phyloP scores from a whole-genome alignment of 2,888 invertebrate species.

The Cephus nigrinus region DNA sequence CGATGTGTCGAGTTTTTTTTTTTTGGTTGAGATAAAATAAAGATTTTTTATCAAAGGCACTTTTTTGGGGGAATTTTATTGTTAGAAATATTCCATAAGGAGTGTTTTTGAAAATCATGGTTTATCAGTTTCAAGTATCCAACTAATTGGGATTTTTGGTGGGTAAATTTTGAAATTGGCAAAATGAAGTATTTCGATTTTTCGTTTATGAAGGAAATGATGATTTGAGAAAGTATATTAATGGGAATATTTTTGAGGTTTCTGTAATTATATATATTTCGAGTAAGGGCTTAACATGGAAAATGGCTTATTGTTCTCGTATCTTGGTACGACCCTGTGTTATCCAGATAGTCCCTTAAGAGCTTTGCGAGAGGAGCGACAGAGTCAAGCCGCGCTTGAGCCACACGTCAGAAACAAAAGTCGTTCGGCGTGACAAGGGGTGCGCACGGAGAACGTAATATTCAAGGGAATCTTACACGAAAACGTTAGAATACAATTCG shows the following conservation, averaged over 20 bases:
- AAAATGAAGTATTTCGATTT: conserved; percentile 4
- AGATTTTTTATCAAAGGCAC: not conserved
- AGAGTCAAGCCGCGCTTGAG: conserved; percentile 26
- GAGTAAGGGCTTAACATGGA: not conserved
- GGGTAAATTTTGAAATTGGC: no score
- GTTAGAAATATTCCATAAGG: no score
- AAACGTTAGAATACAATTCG: not conserved
- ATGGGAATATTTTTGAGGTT: no score
- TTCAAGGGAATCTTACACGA: conserved; percentile 25
- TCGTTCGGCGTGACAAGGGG: conserved; percentile 44
- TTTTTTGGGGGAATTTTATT: no score
- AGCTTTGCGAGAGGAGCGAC: not conserved
- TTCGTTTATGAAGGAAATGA: conserved; percentile 2
- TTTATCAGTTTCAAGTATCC: not conserved
- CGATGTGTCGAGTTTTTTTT: not conserved
- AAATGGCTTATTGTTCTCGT: not conserved
- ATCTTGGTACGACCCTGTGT: not conserved
- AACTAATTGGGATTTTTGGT: not conserved
- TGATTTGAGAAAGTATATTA: no score
- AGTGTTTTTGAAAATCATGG: no score
- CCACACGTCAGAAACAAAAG: conserved; percentile 51
- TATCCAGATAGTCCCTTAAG: not conserved
- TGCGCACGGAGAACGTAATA: conserved; percentile 43
- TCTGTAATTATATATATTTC: not conserved
- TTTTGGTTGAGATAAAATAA: not conserved